Conservation (phyloP, 2,113 vertebrate genomes). For the Pardalotus punctatus region DNA sequence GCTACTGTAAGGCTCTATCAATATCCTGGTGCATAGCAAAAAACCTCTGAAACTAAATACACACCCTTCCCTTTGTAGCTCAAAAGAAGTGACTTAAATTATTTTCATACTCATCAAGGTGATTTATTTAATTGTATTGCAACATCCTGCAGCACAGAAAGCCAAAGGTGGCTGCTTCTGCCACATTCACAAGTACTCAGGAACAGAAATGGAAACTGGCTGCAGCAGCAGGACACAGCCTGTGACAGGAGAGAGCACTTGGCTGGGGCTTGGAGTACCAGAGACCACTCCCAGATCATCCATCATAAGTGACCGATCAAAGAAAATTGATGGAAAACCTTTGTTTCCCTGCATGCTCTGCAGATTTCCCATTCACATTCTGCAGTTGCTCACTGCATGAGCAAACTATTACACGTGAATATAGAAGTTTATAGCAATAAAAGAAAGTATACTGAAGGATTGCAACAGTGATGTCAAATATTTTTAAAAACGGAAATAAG, state of each 20-base stretch:
- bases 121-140: background rate
- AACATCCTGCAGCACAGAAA: background rate
- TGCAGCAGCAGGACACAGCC: background rate
- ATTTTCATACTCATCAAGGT: background rate
- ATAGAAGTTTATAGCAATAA: background rate
- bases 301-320: rapidly evolving
- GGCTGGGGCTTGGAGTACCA: background rate
- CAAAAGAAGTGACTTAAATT: background rate
- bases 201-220: background rate
- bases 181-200: rapidly evolving
- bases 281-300: background rate
- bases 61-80: background rate
- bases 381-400: background rate
- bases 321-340: background rate
- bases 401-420: background rate
- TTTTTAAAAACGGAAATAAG: conserved; percentile 27
- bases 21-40: background rate
- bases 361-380: background rate
- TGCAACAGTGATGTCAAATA: conserved; percentile 26
- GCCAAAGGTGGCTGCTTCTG: background rate
- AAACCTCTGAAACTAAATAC: background rate
- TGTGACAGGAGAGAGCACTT: background rate
- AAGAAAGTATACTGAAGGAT: background rate
- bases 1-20: background rate
- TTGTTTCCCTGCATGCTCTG: background rate